A percentile compares a stretch with the other conserved stretches of the same genome.
Conservation (phyloP, 2,113 vertebrate genomes). For the Mesoclemmys tuberculata region DNA sequence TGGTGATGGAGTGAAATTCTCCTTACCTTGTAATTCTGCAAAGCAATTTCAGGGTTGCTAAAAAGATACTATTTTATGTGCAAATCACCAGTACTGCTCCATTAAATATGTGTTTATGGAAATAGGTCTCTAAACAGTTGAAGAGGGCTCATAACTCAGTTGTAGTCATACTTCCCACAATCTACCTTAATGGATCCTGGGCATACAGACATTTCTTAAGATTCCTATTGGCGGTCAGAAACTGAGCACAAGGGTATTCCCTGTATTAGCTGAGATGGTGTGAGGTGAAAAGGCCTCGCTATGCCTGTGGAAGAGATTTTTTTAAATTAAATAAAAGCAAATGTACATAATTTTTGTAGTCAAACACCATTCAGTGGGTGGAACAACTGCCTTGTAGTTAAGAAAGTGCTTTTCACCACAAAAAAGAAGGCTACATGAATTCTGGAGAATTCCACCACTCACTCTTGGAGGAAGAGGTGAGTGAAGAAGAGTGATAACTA, state of each 20-base stretch:
- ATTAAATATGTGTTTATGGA: slow-evolving; percentile 29
- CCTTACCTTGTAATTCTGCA: not conserved
- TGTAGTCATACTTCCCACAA: slow-evolving; percentile 6
- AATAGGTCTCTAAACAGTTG: not conserved
- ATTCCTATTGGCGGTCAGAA: not conserved
- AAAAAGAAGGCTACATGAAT: not conserved
- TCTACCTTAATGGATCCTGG: slow-evolving; percentile 8
- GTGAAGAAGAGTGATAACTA: not conserved
- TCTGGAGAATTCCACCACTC: not conserved
- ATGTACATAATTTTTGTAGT: not conserved
- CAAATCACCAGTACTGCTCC: not conserved
- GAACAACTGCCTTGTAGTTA: not conserved
- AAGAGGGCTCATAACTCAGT: slow-evolving; percentile 1
- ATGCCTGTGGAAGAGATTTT: not conserved
- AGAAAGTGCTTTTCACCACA: slow-evolving; percentile 3
- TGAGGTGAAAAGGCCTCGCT: not conserved
- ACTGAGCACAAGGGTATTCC: not conserved
- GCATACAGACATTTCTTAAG: not conserved
- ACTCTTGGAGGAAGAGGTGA: not conserved
- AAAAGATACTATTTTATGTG: not conserved
- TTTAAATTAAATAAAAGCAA: not conserved
- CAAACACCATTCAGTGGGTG: not conserved
- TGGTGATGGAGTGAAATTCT: not conserved
- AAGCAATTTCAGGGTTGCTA: not conserved
- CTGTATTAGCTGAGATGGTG: not conserved